Conservation (phyloP, 2,888 invertebrate genomes). For the Tinea trinotella region DNA sequence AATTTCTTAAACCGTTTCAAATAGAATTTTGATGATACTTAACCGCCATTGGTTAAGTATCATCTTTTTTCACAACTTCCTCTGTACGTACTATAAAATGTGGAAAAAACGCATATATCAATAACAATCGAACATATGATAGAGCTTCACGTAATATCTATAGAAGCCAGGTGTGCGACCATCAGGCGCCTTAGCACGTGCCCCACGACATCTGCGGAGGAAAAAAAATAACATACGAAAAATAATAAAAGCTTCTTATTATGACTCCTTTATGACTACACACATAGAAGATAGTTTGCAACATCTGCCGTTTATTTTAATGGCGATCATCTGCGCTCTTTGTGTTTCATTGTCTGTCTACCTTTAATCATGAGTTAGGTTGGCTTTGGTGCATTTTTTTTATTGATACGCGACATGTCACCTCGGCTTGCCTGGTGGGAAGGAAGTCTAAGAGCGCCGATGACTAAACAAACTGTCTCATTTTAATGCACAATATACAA, state of each 20-base stretch:
- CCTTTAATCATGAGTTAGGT: no score
- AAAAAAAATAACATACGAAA: constrained; percentile 38
- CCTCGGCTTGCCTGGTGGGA: no score
- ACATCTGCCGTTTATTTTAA: constrained; percentile 51
- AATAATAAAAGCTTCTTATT: constrained; percentile 31
- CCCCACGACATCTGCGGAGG: constrained; percentile 52
- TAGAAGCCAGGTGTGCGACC: constrained; percentile 48
- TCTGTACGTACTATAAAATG: not conserved
- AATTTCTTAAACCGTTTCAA: no score
- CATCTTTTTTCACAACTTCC: not conserved
- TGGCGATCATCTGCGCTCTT: constrained; percentile 33
- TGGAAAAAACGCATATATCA: not conserved
- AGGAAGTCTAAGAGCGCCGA: no score
- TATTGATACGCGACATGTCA: no score
- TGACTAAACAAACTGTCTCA: no score
- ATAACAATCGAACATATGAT: constrained; percentile 4
- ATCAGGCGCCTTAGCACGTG: constrained; percentile 51
- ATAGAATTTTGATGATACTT: no score
- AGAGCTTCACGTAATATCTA: not conserved
- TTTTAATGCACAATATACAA: no score
- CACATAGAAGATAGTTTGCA: constrained; percentile 28
- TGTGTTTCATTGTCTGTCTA: not conserved
- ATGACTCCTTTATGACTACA: constrained; percentile 39
- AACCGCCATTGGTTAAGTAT: not conserved
- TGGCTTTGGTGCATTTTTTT: no score